A percentile compares a stretch with the other conserved stretches of the same genome.
phyloP scores from a whole-genome alignment of 2,797 vertebrate genomes.

The Danionella dracula region DNA sequence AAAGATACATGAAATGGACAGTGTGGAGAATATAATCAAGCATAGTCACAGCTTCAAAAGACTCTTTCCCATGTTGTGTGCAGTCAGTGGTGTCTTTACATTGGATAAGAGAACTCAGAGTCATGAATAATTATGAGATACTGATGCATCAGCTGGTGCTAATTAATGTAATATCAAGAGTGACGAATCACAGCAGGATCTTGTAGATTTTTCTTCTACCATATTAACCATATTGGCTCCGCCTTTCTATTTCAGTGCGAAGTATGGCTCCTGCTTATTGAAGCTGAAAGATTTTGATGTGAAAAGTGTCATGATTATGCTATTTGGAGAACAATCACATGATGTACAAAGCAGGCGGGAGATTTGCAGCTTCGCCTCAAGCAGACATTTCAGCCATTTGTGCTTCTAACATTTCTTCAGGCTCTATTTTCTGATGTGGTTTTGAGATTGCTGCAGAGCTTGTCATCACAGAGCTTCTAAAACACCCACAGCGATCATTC shows the following conservation, averaged over 20 bases:
- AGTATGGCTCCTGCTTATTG: not conserved
- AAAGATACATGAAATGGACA: too few relatives aligned
- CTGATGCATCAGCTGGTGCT: too few relatives aligned
- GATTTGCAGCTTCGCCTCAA: slow-evolving; percentile 3
- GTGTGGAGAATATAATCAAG: too few relatives aligned
- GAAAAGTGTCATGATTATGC: not conserved
- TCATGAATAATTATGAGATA: too few relatives aligned
- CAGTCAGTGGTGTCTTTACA: too few relatives aligned
- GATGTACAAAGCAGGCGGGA: not conserved
- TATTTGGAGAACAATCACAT: not conserved
- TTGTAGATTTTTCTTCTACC: too few relatives aligned
- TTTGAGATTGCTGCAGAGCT: slow-evolving; percentile 13
- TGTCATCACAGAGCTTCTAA: slow-evolving; percentile 9
- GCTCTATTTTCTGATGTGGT: not conserved
- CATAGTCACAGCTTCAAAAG: too few relatives aligned
- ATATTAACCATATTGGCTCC: too few relatives aligned
- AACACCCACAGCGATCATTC: slow-evolving; percentile 20
- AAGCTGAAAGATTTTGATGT: not conserved
- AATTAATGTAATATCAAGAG: too few relatives aligned
- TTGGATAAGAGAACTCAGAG: too few relatives aligned
- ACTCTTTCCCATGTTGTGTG: too few relatives aligned
- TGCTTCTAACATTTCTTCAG: not conserved
- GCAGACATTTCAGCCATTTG: not conserved
- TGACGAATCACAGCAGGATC: too few relatives aligned
- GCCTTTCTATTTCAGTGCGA: not conserved